These are phyloP conservation scores for Parasteatoda lunata DNA, from an alignment of 2,888 invertebrate species.

Conservation along the genomic window DNA sequence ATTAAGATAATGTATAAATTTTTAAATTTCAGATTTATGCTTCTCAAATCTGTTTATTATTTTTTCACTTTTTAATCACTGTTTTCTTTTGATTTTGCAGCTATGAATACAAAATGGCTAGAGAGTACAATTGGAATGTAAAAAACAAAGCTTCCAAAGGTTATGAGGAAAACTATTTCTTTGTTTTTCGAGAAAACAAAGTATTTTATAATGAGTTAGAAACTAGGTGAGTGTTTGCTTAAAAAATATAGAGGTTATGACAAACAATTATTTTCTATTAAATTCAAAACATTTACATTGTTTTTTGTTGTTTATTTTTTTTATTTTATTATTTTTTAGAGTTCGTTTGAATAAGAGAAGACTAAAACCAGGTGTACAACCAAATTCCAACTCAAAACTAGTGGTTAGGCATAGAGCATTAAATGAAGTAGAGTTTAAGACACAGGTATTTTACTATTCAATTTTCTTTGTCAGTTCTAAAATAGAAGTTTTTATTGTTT, in stretches of 20 bases:
- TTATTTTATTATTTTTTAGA: slow-evolving; percentile 75
- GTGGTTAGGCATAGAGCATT: slow-evolving; percentile 93
- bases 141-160: slow-evolving; percentile 96
- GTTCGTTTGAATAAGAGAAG: slow-evolving; percentile 94
- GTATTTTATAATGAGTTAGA: slow-evolving; percentile 81
- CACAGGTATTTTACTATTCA: slow-evolving; percentile 78
- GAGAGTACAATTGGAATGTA: slow-evolving; percentile 99
- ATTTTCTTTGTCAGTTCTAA: too few relatives aligned
- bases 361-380: slow-evolving; percentile 83
- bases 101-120: slow-evolving; percentile 97
- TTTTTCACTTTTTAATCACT: neutral
- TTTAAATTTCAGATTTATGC: neutral
- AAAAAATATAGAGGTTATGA: neutral
- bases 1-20: too few relatives aligned
- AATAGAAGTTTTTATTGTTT: too few relatives aligned
- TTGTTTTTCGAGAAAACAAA: slow-evolving; percentile 90
- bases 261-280: neutral
- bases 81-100: slow-evolving; percentile 16
- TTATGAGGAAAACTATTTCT: slow-evolving; percentile 97
- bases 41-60: neutral
- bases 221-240: slow-evolving; percentile 61
- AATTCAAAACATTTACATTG: neutral
- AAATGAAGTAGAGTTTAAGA: slow-evolving; percentile 87
- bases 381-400: slow-evolving; percentile 82
- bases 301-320: neutral